Percentiles rank a stretch among this genome's conserved stretches.
These are phyloP conservation scores for Pseudochaenichthys georgianus DNA, from an alignment of 2,797 vertebrate species.

Conservation along the genomic window DNA sequence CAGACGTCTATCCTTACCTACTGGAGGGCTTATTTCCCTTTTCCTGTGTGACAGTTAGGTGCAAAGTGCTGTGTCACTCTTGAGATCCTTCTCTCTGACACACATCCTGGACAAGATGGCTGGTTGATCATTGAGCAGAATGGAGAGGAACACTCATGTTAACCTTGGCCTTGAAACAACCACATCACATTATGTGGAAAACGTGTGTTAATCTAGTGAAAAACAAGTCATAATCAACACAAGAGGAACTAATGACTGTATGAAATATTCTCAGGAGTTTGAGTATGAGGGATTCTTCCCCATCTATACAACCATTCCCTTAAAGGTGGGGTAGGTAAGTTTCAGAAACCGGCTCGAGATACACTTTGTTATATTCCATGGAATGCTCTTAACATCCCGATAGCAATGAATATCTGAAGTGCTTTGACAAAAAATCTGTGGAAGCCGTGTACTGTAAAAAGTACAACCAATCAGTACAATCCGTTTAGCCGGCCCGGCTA, in stretches of 20 bases:
- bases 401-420: no score
- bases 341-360: no score
- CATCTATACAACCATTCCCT: not conserved
- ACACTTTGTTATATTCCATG: no score
- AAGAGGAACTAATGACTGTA: constrained; percentile 11
- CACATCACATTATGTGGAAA: constrained; percentile 2
- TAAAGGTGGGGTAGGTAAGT: no score
- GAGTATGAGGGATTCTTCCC: not conserved
- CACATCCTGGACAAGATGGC: constrained; percentile 49
- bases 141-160: constrained; percentile 8
- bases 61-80: constrained; percentile 63
- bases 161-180: not conserved
- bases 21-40: constrained; percentile 16
- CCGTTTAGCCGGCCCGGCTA: no score
- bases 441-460: no score
- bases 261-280: constrained; percentile 11
- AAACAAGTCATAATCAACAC: constrained; percentile 7
- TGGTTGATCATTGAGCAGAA: constrained; percentile 16
- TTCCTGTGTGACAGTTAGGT: not conserved
- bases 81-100: constrained; percentile 16
- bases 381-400: no score
- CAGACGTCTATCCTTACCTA: not conserved
- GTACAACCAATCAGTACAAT: no score
- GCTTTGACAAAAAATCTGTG: no score
- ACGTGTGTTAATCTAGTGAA: not conserved